Evolutionary conservation across 2,888 invertebrate genomes (phyloP).

Genomic region (Drosophila infuscata): DNA sequence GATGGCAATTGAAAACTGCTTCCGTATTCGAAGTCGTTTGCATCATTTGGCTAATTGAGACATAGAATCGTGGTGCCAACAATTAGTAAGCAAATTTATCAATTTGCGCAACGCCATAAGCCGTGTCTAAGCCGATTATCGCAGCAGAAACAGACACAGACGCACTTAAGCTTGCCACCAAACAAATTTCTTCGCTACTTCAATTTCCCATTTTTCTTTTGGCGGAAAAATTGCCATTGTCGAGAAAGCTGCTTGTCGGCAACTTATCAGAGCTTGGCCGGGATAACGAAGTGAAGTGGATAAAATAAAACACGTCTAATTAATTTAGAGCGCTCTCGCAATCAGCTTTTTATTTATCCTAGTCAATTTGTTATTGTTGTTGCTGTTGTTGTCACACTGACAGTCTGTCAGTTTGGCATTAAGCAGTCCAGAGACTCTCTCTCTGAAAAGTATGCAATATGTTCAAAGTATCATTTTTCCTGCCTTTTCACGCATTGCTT

Average conservation of each 20-base stretch:
- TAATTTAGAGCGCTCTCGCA: conserved; percentile 71
- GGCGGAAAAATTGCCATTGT: conserved; percentile 64
- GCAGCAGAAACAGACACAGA: conserved; percentile 25
- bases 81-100: conserved; percentile 61
- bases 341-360: conserved; percentile 55
- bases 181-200: conserved; percentile 18
- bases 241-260: conserved; percentile 72
- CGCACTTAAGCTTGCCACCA: conserved; percentile 39
- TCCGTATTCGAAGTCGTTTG: conserved; percentile 21
- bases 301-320: conserved; percentile 62
- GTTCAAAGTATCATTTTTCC: conserved; percentile 37
- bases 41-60: conserved; percentile 69
- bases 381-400: conserved; percentile 5
- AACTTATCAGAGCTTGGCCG: conserved; percentile 65
- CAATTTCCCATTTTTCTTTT: conserved; percentile 1
- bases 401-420: conserved; percentile 20
- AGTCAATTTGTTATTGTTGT: conserved; percentile 25
- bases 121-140: conserved; percentile 74
- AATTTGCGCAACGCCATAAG: conserved; percentile 50
- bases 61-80: conserved; percentile 17
- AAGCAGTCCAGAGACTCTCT: conserved; percentile 12
- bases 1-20: conserved; percentile 8
- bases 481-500: conserved; percentile 23
- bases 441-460: conserved; percentile 61
- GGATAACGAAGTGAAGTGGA: conserved; percentile 7